phyloP scores from a whole-genome alignment of 2,888 invertebrate species.

The Thymelicus lineola region DNA sequence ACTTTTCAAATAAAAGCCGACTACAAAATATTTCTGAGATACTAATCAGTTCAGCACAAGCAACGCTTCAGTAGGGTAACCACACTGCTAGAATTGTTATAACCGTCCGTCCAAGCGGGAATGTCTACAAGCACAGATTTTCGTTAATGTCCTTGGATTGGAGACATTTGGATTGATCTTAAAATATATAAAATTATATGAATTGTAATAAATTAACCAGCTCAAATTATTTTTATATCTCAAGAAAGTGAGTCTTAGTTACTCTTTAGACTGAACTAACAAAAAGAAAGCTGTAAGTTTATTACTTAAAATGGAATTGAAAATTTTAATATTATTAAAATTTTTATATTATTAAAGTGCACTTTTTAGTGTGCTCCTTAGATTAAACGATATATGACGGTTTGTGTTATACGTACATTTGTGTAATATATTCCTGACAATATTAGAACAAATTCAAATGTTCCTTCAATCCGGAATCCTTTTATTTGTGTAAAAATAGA shows the following conservation, averaged over 20 bases:
- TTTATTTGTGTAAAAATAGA: conserved; percentile 59
- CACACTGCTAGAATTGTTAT: conserved; percentile 61
- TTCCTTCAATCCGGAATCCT: conserved; percentile 44
- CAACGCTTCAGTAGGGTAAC: conserved; percentile 50
- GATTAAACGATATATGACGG: too few species aligned
- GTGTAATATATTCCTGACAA: too few species aligned
- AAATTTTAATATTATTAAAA: too few species aligned
- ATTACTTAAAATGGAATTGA: too few species aligned
- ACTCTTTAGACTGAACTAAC: too few species aligned
- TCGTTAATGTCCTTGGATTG: conserved; percentile 43
- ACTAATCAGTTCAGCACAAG: conserved; percentile 37
- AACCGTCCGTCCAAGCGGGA: conserved; percentile 78
- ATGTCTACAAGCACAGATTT: conserved; percentile 62
- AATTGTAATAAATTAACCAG: not conserved
- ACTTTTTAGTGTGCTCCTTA: too few species aligned
- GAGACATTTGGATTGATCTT: conserved; percentile 12
- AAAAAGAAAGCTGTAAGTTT: too few species aligned
- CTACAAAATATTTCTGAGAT: conserved; percentile 26
- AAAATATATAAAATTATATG: not conserved
- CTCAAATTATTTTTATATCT: too few species aligned
- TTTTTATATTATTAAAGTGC: too few species aligned
- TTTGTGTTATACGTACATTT: too few species aligned
- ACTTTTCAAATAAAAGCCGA: not conserved
- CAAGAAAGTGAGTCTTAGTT: too few species aligned
- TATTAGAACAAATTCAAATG: conserved; percentile 14